Evolutionary conservation across 2,113 vertebrate genomes (phyloP), one percentile per base, ranked within the genome.

Genomic region (Indicator maculatus): DNA sequence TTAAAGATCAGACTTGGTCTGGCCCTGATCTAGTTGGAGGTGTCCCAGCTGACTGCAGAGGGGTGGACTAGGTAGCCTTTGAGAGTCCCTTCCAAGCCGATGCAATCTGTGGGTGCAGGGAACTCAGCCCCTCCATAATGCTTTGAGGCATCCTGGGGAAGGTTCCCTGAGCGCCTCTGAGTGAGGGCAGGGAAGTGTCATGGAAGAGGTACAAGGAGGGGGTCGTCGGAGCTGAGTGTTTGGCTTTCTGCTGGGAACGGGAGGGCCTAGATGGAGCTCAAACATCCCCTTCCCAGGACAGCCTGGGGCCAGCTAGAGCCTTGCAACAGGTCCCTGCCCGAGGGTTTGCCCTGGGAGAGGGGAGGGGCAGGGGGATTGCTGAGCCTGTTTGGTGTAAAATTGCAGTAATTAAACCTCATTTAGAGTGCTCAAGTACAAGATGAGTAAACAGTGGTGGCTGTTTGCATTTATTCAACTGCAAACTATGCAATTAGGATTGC

Each of bases 401-500:
- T 13, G 67, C 84, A 38, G 71, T 88, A 88, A 89, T 91, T 88
- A 93, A 89, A 56, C 45, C 60, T 83, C 74, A 44, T 92, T 91
- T 70, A 31, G 77, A 33, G 64, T 0, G 28, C 71, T 64, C 11
- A 6, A 73, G 86, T 58, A 78, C 81, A 66, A 90, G 82, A 61
- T 71, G 80, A 81, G 52, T 15, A 80, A 87, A 76, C 65, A 91
- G 66, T 27, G 74, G 21, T 21, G 73, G 74, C 83, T 94, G 69
- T 76, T 86, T 67, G 81, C 96, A 70, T 80, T 89, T 89, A 88
- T 92, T 89, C 87, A 89, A 47, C 91, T 80, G 79, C 78, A 53
- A 95, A 80, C 78, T 20, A 81, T 84, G 93, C 95, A 92, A 90
- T 93, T 89, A 87, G 94, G 77, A 59, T 38, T 9, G 83, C 50